phyloP scores from a whole-genome alignment of 1,140 invertebrate genomes.

The Steinernema feltiae region DNA sequence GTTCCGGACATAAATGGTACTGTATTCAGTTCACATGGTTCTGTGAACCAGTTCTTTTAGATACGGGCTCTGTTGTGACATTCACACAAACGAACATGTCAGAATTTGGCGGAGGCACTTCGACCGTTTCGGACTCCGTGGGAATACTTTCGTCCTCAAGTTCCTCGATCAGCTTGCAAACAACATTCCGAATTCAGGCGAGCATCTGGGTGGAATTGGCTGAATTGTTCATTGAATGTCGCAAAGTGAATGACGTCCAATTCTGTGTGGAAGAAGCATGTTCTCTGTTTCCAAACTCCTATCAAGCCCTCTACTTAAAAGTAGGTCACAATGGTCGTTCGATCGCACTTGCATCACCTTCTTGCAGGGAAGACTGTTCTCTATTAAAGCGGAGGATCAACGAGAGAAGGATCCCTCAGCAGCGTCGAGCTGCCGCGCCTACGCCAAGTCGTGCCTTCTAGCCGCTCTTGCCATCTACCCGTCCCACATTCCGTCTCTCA shows the following conservation, averaged over 20 bases:
- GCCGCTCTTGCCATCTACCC: slow-evolving; percentile 49
- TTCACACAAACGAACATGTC: slow-evolving; percentile 15
- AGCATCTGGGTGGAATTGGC: slow-evolving; percentile 56
- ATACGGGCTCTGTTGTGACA: slow-evolving; percentile 21
- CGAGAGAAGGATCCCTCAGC: slow-evolving; percentile 2
- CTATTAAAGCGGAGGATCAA: background rate
- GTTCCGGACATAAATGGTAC: slow-evolving; percentile 30
- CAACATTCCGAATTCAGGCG: slow-evolving; percentile 35
- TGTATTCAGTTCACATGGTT: background rate
- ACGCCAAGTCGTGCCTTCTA: slow-evolving; percentile 46
- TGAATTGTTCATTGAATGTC: slow-evolving; percentile 51
- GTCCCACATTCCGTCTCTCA: slow-evolving; percentile 44
- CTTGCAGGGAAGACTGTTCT: slow-evolving; percentile 18
- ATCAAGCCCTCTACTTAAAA: slow-evolving; percentile 57
- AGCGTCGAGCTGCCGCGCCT: slow-evolving; percentile 20
- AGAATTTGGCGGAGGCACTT: slow-evolving; percentile 43
- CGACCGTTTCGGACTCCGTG: slow-evolving; percentile 46
- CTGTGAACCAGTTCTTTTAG: background rate
- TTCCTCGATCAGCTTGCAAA: slow-evolving; percentile 13
- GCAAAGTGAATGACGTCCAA: slow-evolving; percentile 44
- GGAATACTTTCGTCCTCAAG: slow-evolving; percentile 41
- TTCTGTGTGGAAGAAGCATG: slow-evolving; percentile 55
- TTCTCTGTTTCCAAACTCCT: slow-evolving; percentile 50
- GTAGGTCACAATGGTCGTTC: slow-evolving; percentile 30
- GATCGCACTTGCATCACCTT: background rate